Percentiles rank a stretch among this genome's conserved stretches.
These are phyloP conservation scores for Adelphocoris suturalis DNA, from an alignment of 2,888 invertebrate species.

Conservation along the genomic window DNA sequence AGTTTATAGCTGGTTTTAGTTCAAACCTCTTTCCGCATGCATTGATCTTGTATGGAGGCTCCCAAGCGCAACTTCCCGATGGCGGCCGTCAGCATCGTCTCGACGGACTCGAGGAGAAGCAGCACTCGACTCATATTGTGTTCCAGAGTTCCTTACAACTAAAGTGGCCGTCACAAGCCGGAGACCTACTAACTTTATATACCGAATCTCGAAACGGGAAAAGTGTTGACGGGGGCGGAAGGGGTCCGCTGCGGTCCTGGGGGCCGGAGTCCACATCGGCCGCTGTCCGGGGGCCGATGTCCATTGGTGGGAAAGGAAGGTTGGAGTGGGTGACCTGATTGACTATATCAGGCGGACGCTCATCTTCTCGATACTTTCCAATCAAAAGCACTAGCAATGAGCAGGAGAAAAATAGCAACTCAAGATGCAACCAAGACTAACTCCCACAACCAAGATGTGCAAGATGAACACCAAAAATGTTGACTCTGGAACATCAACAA, in stretches of 20 bases:
- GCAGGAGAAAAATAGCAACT: too few relatives aligned
- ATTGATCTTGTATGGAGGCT: conserved; percentile 57
- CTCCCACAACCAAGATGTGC: too few relatives aligned
- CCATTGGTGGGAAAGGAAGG: not conserved
- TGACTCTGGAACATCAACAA: too few relatives aligned
- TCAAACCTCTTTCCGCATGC: conserved; percentile 71
- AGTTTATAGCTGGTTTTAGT: too few relatives aligned
- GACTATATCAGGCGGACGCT: not conserved
- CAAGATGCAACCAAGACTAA: too few relatives aligned
- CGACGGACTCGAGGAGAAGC: conserved; percentile 80
- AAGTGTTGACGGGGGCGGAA: not conserved
- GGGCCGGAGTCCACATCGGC: not conserved
- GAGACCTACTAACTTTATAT: conserved; percentile 71
- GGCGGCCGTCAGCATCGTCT: conserved; percentile 85
- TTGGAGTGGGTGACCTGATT: not conserved
- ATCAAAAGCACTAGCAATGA: too few relatives aligned
- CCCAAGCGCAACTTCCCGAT: conserved; percentile 84
- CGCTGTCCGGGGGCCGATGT: not conserved
- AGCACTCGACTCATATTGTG: conserved; percentile 53
- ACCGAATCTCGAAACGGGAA: conserved; percentile 29
- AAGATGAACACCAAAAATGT: too few relatives aligned
- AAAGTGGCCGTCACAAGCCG: conserved; percentile 43
- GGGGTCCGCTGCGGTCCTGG: not conserved
- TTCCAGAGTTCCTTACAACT: not conserved
- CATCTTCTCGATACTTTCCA: not conserved